These are phyloP conservation scores for Macroramphosus scolopax DNA, from an alignment of 2,797 vertebrate genomes.

Conservation along the genomic window DNA sequence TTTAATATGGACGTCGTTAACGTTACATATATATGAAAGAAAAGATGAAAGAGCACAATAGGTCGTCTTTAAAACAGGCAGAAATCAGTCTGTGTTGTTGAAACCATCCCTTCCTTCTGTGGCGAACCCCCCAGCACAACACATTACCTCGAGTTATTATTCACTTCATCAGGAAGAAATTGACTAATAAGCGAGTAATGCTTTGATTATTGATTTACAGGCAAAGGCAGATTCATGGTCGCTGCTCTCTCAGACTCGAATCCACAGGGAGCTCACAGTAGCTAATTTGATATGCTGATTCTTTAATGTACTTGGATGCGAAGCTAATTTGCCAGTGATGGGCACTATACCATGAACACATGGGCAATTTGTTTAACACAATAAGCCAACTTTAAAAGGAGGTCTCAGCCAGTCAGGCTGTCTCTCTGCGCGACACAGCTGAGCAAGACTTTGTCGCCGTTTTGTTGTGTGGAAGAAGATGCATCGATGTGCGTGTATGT, in stretches of 20 bases:
- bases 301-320: slow-evolving; percentile 39
- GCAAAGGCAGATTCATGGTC: slow-evolving; percentile 37
- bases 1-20: too few species aligned
- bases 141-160: slow-evolving; percentile 3
- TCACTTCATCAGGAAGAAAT: slow-evolving; percentile 33
- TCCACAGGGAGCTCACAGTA: slow-evolving; percentile 36
- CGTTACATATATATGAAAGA: too few species aligned
- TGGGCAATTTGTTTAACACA: slow-evolving; percentile 43
- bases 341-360: slow-evolving; percentile 31
- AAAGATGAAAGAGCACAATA: too few species aligned
- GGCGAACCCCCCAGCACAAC: slow-evolving; percentile 10
- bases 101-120: slow-evolving; percentile 1
- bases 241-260: slow-evolving; percentile 35
- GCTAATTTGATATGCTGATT: slow-evolving; percentile 50
- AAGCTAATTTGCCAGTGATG: slow-evolving; percentile 32
- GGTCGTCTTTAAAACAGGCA: too few species aligned
- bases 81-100: too few species aligned
- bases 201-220: slow-evolving; percentile 36
- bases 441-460: slow-evolving; percentile 44
- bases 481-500: slow-evolving; percentile 9
- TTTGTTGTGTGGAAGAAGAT: slow-evolving; percentile 37
- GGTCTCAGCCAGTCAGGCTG: slow-evolving; percentile 14
- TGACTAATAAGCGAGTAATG: slow-evolving; percentile 45
- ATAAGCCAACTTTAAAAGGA: slow-evolving; percentile 32
- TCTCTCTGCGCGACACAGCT: slow-evolving; percentile 31